Conservation (phyloP, 2,888 invertebrate species). For the Lithophane leautieri region DNA sequence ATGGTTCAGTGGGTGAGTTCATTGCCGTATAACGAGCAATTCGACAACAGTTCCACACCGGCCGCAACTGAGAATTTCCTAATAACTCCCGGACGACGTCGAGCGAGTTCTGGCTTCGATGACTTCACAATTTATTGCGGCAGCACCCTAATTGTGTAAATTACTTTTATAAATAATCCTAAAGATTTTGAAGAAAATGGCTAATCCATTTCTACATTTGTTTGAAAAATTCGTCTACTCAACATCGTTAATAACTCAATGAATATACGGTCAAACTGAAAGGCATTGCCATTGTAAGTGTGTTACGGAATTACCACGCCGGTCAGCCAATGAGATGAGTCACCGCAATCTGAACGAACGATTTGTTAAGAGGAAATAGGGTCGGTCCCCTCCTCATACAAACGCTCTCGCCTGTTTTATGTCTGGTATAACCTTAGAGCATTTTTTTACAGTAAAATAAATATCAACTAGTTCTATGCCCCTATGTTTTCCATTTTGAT, state of each 20-base stretch:
- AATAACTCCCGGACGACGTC: conserved; percentile 37
- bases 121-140: conserved; percentile 37
- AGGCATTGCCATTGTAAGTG: background rate
- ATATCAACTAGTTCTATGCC: too few relatives aligned
- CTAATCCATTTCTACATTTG: background rate
- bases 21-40: conserved; percentile 18
- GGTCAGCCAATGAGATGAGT: conserved; percentile 14
- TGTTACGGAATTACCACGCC: background rate
- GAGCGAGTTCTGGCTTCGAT: conserved; percentile 24
- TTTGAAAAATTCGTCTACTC: background rate
- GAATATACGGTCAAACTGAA: background rate
- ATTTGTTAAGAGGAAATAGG: too few relatives aligned
- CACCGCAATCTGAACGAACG: conserved; percentile 14
- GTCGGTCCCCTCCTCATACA: too few relatives aligned
- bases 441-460: too few relatives aligned
- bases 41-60: conserved; percentile 4
- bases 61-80: conserved; percentile 40
- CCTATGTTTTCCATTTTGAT: too few relatives aligned
- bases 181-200: background rate
- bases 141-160: conserved; percentile 8
- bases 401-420: too few relatives aligned
- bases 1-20: conserved; percentile 1
- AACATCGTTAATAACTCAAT: background rate
- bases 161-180: background rate
- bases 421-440: too few relatives aligned